Evolutionary conservation across 2,797 vertebrate genomes (phyloP), one percentile per base, ranked within the genome.

Genomic region (Crotalus adamanteus): DNA sequence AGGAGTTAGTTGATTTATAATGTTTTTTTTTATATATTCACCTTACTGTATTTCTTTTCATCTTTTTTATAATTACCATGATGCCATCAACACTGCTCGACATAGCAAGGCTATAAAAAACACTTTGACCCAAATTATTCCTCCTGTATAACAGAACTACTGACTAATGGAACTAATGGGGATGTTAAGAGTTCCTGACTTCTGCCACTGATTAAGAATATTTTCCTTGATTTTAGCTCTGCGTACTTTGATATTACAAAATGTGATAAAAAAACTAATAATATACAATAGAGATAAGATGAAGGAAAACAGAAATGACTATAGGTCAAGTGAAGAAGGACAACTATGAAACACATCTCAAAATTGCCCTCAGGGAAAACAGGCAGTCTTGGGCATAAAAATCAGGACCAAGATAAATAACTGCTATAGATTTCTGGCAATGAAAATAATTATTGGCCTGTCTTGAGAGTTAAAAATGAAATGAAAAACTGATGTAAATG

Each of bases 401-500:
- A 91, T 42, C 31, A 14, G 5, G 69, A 83, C 22, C 57, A 4
- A 28, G 91, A 88, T n/a, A 93, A 89, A 87, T n/a, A n/a, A 85
- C 1, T 31, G 4, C 37, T 61, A 11, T 14, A 93, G 59, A 63
- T 8, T 91, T 86, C 26, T 59, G 51, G 91, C 1, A 0, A 6
- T 78, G 88, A 95, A 91, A 91, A 12, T 65, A 89, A 60, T 92
- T 92, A 55, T 2, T 59, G 16, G n/a, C 89, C 9, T 91, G 57
- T 92, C 16, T 16, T 91, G 28, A 93, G 25, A 93, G 57, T 31
- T 26, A 3, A 94, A 95, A 93, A 92, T 31, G 60, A 93, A 95
- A 93, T 85, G 59, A 93, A 96, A 56, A 37, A 37, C n/a, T 73
- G 73, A 60, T 14, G 26, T 42, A 22, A 90, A 57, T 60, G 89